Percentiles rank a stretch among this genome's conserved stretches.
These are phyloP conservation scores for Scortum barcoo DNA, from an alignment of 2,113 vertebrate genomes.

Conservation along the genomic window DNA sequence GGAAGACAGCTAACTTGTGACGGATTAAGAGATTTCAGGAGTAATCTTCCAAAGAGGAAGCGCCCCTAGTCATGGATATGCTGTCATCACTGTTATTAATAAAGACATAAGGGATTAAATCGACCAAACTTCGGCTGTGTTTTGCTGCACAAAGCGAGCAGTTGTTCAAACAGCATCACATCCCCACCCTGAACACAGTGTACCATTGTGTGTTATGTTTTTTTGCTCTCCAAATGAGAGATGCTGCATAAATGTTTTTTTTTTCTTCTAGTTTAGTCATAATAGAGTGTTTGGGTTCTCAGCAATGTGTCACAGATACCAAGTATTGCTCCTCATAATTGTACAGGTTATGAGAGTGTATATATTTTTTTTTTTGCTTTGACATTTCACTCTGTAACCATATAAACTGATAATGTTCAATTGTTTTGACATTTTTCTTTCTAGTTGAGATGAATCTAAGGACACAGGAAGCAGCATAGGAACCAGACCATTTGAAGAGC, in stretches of 20 bases:
- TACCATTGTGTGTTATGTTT: neutral
- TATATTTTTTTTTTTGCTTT: neutral
- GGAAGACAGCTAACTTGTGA: slow-evolving; percentile 69
- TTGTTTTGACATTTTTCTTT: slow-evolving; percentile 33
- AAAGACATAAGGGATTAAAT: slow-evolving; percentile 65
- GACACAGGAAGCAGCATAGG: slow-evolving; percentile 66
- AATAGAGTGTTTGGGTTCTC: neutral
- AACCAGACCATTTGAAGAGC: slow-evolving; percentile 67
- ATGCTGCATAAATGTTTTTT: neutral
- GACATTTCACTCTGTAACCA: neutral
- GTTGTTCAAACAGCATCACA: slow-evolving; percentile 36
- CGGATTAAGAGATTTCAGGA: slow-evolving; percentile 73
- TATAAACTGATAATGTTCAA: slow-evolving; percentile 23
- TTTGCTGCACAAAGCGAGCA: slow-evolving; percentile 31
- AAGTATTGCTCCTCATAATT: neutral
- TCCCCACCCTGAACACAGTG: slow-evolving; percentile 27
- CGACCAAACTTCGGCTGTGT: slow-evolving; percentile 17
- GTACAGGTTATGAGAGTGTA: neutral
- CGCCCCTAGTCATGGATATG: slow-evolving; percentile 64
- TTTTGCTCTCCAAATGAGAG: slow-evolving; percentile 3
- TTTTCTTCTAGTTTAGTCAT: neutral
- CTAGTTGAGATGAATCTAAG: slow-evolving; percentile 47
- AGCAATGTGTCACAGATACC: neutral
- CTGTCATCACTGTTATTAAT: slow-evolving; percentile 72
- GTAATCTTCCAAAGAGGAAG: slow-evolving; percentile 69